These are phyloP conservation scores for Lycaena phlaeas DNA, from an alignment of 2,888 invertebrate species.

Conservation along the genomic window DNA sequence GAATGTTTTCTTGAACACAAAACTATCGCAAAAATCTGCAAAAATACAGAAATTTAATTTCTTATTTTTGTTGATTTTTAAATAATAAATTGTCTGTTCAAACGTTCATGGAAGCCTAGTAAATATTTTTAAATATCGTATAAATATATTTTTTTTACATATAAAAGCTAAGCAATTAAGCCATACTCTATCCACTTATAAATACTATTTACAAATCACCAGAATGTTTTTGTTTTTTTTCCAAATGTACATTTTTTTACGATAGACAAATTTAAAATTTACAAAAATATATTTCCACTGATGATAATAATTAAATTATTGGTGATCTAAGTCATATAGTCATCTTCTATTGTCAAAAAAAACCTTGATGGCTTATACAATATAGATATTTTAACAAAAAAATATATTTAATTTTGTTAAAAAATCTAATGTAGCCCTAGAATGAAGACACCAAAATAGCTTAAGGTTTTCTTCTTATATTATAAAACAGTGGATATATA, in stretches of 20 bases:
- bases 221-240: slow-evolving; percentile 37
- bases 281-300: slow-evolving; percentile 7
- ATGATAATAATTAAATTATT: too few species aligned
- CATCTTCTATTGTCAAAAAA: too few species aligned
- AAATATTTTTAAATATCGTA: slow-evolving; percentile 64
- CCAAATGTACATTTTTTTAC: slow-evolving; percentile 6
- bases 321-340: too few species aligned
- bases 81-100: slow-evolving; percentile 1
- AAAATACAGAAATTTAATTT: slow-evolving; percentile 6
- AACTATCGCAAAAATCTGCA: neutral
- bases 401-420: neutral
- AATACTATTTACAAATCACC: slow-evolving; percentile 72
- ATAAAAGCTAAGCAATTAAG: slow-evolving; percentile 64
- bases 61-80: neutral
- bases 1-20: slow-evolving; percentile 6
- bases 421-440: neutral
- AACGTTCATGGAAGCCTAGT: slow-evolving; percentile 20
- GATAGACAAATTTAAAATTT: neutral
- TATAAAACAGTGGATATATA: too few species aligned
- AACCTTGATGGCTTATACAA: too few species aligned
- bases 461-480: too few species aligned
- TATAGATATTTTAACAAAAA: neutral
- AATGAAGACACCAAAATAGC: too few species aligned
- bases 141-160: slow-evolving; percentile 72
- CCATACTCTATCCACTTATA: slow-evolving; percentile 66